phyloP scores from a whole-genome alignment of 2,113 vertebrate genomes.

The Felis catus region F.catus_Fca126_mat1.0 CM031415.1:168986001-168986500 shows the following conservation, averaged over 20 bases:
- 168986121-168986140: not conserved
- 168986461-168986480: not conserved
- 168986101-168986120: not conserved
- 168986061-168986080: constrained; percentile 7
- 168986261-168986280: not conserved
- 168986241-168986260: not conserved
- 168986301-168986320: not conserved
- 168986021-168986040: not conserved
- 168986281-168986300: not conserved
- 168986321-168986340: not conserved
- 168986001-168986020: not conserved
- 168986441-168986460: not conserved
- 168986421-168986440: not conserved
- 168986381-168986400: not conserved
- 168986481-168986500: not conserved
- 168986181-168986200: not conserved
- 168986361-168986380: not conserved
- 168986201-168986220: not conserved
- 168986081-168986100: not conserved
- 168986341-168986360: not conserved
- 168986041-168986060: not conserved
- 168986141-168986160: not conserved
- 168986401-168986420: not conserved
- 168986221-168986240: not conserved
- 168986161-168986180: not conserved